Base-by-base conservation (phyloP, 2,888 invertebrate species). In the Salpingus planirostris region DNA sequence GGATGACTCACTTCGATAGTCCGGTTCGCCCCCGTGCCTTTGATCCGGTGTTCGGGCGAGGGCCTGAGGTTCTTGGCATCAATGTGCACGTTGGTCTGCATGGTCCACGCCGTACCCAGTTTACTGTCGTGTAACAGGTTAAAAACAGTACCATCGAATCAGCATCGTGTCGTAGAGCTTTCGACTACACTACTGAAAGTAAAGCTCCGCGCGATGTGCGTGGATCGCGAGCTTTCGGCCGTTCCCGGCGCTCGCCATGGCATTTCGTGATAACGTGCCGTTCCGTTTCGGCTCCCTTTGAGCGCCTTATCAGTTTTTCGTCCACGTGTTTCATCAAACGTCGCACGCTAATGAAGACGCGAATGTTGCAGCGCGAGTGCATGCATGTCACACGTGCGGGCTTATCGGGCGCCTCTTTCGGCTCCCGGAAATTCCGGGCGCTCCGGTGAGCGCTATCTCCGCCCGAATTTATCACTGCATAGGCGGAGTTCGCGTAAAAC, bases 31-130 rank as follows among this genome's bases (percentile, higher is more conserved):
- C 59, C 59, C 4, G 68, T 67, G 21, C 62, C 64, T 40, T 76
- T 75, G 44, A 64, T 66, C 42, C 75, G 69, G 45, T 76, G 79
- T 40, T 78, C 78, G 7, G 73, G 78, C 21, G 74, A 75, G 44
- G 68, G 70, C 25, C 78, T 70, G 33, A 80, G 64, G 49, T 69
- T 74, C 62, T 79, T 80, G 8, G 80, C 71, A 62, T 81, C 80
- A 32, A 81, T 80, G 62, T 80, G 80, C 47, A 80, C 80, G 64
- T 80, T 80, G 21, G 80, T 80, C 72, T 80, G 80, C 80, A 80
- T 80, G 43, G 38, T 57, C 21, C 24, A 13, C 21, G 11, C 15
- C 10, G 10, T 12, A 15, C 21, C 8, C n/a, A n/a, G n/a, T n/a
- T n/a, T n/a, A n/a, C n/a, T n/a, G n/a, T n/a, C n/a, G 42, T 40